Evolutionary conservation across 1,140 invertebrate species (phyloP).

Genomic region (Ooceraea biroi): DNA sequence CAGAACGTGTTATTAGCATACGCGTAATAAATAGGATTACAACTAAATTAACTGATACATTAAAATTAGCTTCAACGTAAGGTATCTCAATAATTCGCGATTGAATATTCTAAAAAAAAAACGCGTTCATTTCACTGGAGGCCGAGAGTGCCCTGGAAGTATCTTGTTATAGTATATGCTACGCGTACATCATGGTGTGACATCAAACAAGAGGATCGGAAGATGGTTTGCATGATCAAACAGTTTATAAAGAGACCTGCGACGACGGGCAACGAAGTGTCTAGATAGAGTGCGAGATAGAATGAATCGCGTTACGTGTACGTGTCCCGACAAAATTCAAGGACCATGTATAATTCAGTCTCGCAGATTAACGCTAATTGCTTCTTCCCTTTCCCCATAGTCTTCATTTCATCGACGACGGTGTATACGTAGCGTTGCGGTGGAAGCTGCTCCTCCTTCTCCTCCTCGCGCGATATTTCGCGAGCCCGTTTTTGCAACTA

Average conservation of each 20-base stretch:
- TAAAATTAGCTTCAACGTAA: no score
- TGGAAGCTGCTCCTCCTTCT: not conserved
- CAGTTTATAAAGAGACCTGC: not conserved
- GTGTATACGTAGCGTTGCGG: slow-evolving; percentile 4
- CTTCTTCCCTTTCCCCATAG: not conserved
- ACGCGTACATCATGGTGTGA: not conserved
- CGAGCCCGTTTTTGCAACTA: not conserved
- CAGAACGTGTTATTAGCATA: not conserved
- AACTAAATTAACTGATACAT: no score
- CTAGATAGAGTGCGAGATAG: not conserved
- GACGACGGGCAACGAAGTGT: not conserved
- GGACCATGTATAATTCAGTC: slow-evolving; percentile 15
- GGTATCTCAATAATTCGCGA: no score
- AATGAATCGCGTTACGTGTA: not conserved
- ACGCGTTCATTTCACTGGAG: not conserved
- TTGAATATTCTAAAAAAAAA: no score
- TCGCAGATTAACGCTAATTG: not conserved
- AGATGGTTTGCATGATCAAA: slow-evolving; percentile 17
- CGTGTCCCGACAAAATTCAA: slow-evolving; percentile 31
- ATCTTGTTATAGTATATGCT: not conserved
- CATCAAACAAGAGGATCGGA: not conserved
- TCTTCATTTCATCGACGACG: not conserved
- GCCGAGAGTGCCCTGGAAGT: not conserved
- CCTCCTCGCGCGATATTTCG: not conserved
- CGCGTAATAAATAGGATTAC: no score